Base-by-base conservation (phyloP, 2,113 vertebrate species). In the Mus pahari region DNA sequence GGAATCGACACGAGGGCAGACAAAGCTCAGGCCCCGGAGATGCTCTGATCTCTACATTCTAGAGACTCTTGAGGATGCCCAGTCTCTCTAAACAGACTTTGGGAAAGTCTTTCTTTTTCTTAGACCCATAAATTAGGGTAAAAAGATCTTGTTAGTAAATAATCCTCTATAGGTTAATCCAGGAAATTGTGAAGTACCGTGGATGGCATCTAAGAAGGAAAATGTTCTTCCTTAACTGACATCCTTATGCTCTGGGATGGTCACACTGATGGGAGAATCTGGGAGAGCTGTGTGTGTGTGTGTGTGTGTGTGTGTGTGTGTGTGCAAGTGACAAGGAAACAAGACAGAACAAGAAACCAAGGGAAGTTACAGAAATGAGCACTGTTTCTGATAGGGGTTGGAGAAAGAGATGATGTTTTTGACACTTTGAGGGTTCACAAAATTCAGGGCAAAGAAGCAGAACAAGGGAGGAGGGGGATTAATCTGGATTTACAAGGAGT, bases 221-320 rank as follows among this genome's bases (percentile, higher is more conserved):
- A 77, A 62, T 16, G 83, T 83, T 64, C 36, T 66, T 55, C 36
- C 78, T 24, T 53, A 92, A n/a, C 90, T 42, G 53, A 13, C 5
- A 2, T 0, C 31, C 31, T 28, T 14, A 1, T 26, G 24, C 36
- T 10, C 50, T 16, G 7, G 50, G 39, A n/a, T 0, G 1, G 1
- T 60, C 28, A 36, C 31, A 9, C 48, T 16, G 4, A 19, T 5
- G 0, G 9, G 8, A 28, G 48, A 28, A 87, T 24, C 70, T 42
- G 42, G n/a, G 31, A 28, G 73, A n/a, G 74, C 16, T 12, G 14
- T 19, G 10, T 45, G 10, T 5, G 7, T 33, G 5, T 6, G 6
- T 22, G 55, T 22, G 7, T 48, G 12, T 6, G 7, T 45, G 14
- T 5, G 5, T 22, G 53, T 22, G 11, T 22, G 53, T 22, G 11